Evolutionary conservation across 2,888 invertebrate species (phyloP), one percentile per base, ranked within the genome.

Genomic region (Laothoe populi): DNA sequence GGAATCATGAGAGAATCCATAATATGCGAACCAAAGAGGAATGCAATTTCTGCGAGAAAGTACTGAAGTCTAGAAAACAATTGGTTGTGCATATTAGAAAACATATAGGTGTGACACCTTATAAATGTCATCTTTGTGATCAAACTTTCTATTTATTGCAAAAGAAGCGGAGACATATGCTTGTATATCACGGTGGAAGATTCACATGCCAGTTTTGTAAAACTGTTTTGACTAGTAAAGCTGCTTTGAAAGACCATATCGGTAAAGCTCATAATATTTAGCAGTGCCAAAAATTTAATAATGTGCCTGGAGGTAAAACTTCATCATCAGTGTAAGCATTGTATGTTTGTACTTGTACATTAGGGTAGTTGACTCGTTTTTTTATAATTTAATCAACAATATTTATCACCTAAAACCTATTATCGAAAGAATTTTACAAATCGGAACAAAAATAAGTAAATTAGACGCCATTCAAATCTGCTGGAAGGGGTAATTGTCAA

Each of bases 11-110:
- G 67, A 84, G 72, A 57, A 67, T 90, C 0, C 92, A 92, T 59
- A 83, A 73, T 71, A 64, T 84, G 53, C 68, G 57, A 4, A 77
- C 78, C 0, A 85, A 77, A 57, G 91, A 92, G 66, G 74, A 63
- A 1, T 92, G 92, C 49, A 70, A 76, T 13, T 87, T 92, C 72
- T 93, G 93, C 63, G 75, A 73, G 3, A 88, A 84, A 78, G 73
- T 62, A 1, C 78, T 92, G 0, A 84, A 79, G 23, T 87, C 81
- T 66, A 81, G 91, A 59, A 85, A 78, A 35, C 73, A 79, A 57
- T 80, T 93, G 40, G 89, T 90, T 0, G 75, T 87, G 1, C 93
- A 93, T 70, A 77, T 92, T 0, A 74, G 90, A 11, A 88, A 84
- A 49, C 93, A 93, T 71, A 87, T 90, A 1, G 88, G 88, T 0